Evolutionary conservation across 1,140 invertebrate genomes (phyloP).

Genomic region (Caerostris darwini): DNA sequence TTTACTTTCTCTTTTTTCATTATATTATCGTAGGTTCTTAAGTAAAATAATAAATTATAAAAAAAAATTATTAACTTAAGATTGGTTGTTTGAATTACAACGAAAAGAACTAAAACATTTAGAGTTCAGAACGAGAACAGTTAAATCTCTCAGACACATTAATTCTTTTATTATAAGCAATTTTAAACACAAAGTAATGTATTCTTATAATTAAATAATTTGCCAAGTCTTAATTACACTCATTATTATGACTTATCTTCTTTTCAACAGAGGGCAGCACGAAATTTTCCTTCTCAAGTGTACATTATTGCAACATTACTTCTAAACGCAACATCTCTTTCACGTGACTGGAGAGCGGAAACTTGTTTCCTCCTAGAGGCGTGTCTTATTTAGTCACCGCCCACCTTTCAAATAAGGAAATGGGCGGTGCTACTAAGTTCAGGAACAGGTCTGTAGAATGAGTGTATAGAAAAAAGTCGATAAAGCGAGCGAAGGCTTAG

Average conservation of each 20-base stretch:
- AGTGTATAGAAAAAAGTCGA: slow-evolving; percentile 27
- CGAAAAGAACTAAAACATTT: too few relatives aligned
- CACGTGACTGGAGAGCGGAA: slow-evolving; percentile 10
- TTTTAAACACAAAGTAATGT: too few relatives aligned
- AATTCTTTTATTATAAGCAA: too few relatives aligned
- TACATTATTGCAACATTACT: background rate
- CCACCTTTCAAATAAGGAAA: slow-evolving; percentile 67
- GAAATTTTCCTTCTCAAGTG: background rate
- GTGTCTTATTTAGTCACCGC: slow-evolving; percentile 33
- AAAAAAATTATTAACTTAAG: too few relatives aligned
- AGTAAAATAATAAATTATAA: too few relatives aligned
- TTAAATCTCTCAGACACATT: too few relatives aligned
- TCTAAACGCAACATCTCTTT: background rate
- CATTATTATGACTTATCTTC: background rate
- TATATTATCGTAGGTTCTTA: too few relatives aligned
- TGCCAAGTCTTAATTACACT: background rate
- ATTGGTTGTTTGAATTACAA: too few relatives aligned
- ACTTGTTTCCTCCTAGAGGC: slow-evolving; percentile 39
- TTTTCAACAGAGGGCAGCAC: slow-evolving; percentile 67
- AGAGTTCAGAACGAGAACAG: too few relatives aligned
- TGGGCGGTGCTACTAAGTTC: slow-evolving; percentile 38
- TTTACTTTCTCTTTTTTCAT: too few relatives aligned
- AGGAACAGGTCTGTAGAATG: background rate
- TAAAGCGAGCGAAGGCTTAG: slow-evolving; percentile 29
- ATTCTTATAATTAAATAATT: too few relatives aligned